These are phyloP conservation scores for Ganaspis brasiliensis DNA, from an alignment of 2,888 invertebrate genomes.

Conservation along the genomic window DNA sequence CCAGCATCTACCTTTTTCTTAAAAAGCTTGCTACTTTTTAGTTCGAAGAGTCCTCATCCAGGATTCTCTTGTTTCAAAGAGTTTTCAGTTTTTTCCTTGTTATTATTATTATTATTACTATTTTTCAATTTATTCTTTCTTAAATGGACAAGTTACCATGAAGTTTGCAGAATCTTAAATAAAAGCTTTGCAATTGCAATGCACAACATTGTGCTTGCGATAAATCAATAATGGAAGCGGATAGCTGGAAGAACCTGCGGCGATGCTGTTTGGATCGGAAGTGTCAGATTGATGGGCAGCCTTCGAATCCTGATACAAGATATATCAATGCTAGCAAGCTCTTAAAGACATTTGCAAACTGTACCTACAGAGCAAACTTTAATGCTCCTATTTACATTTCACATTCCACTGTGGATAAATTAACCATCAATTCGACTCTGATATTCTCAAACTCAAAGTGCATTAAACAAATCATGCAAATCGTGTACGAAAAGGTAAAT, in stretches of 20 bases:
- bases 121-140: background rate
- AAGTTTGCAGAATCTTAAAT: background rate
- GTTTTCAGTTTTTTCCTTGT: background rate
- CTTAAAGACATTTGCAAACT: constrained; percentile 24
- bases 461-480: background rate
- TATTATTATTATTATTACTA: background rate
- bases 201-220: constrained; percentile 13
- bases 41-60: no score
- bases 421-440: background rate
- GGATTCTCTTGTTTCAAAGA: no score
- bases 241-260: constrained; percentile 15
- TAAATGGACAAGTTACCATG: background rate
- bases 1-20: no score
- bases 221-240: constrained; percentile 22
- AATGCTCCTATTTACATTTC: background rate
- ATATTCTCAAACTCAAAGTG: no score
- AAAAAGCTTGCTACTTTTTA: no score
- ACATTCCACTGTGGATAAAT: background rate
- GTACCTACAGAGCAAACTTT: background rate
- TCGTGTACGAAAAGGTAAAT: background rate
- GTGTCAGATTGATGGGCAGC: constrained; percentile 35
- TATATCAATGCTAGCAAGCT: constrained; percentile 7
- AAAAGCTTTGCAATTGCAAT: background rate
- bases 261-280: constrained; percentile 22
- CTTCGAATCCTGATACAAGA: constrained; percentile 29